phyloP scores from a whole-genome alignment of 2,888 invertebrate species.

The Tridacna crocea region DNA sequence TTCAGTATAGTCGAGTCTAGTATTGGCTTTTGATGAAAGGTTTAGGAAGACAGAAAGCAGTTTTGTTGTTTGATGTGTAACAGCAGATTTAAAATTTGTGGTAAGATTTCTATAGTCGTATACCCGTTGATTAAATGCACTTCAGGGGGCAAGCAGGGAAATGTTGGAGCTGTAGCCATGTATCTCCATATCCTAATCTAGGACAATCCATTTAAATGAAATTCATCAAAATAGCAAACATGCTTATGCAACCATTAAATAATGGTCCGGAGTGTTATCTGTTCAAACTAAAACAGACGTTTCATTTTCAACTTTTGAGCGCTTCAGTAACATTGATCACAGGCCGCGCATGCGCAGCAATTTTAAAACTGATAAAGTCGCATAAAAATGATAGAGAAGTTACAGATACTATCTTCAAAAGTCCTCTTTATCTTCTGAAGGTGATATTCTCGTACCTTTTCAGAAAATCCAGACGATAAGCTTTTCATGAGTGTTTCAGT shows the following conservation, averaged over 20 bases:
- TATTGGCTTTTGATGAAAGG: too few relatives aligned
- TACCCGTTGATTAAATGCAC: too few relatives aligned
- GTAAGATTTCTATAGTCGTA: too few relatives aligned
- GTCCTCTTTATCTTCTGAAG: neutral
- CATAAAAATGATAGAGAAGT: neutral
- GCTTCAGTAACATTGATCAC: constrained; percentile 7
- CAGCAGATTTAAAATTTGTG: too few relatives aligned
- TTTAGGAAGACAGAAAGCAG: too few relatives aligned
- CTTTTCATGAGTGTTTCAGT: neutral
- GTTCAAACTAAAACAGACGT: neutral
- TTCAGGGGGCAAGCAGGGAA: too few relatives aligned
- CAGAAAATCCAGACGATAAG: neutral
- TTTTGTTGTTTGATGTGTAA: too few relatives aligned
- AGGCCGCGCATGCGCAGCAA: constrained; percentile 3
- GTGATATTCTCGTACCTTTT: neutral
- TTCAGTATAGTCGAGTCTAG: too few relatives aligned
- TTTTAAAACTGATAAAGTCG: constrained; percentile 8
- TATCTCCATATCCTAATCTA: too few relatives aligned
- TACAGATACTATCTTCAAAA: constrained; percentile 1
- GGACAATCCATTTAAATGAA: too few relatives aligned
- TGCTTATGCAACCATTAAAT: constrained; percentile 3
- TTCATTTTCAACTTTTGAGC: neutral
- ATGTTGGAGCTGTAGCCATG: too few relatives aligned
- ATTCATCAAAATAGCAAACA: neutral
- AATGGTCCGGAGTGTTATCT: neutral